These are phyloP conservation scores for Galerucella nymphaeae DNA, from an alignment of 2,888 invertebrate species.

Conservation along the genomic window DNA sequence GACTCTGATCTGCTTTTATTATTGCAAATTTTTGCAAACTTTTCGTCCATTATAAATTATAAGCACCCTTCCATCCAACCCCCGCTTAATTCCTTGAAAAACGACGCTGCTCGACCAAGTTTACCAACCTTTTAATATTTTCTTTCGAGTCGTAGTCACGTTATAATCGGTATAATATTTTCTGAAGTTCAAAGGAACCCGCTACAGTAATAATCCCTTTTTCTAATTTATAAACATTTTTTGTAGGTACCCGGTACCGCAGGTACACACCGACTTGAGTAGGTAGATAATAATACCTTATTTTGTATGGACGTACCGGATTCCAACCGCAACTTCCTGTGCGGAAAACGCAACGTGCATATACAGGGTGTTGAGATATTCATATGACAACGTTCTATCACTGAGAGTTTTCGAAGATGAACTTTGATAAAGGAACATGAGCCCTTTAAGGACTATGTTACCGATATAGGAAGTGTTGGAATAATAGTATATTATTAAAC, in stretches of 20 bases:
- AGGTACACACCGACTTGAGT: constrained; percentile 16
- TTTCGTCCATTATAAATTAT: too few species aligned
- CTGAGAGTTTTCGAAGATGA: too few species aligned
- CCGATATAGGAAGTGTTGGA: too few species aligned
- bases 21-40: too few species aligned
- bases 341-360: constrained; percentile 17
- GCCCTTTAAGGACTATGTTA: too few species aligned
- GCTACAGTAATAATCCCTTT: constrained; percentile 14
- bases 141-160: constrained; percentile 5
- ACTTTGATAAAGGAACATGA: too few species aligned
- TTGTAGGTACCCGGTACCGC: constrained; percentile 14
- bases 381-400: not conserved
- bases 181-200: constrained; percentile 20
- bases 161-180: constrained; percentile 5
- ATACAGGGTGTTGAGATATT: not conserved
- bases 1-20: too few species aligned
- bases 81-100: not conserved
- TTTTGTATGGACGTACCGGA: constrained; percentile 13
- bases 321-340: constrained; percentile 32
- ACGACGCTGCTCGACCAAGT: not conserved
- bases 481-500: too few species aligned
- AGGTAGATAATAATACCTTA: constrained; percentile 32
- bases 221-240: constrained; percentile 26
- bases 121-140: constrained; percentile 10
- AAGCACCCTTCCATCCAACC: not conserved